A percentile compares a stretch with the other conserved stretches of the same genome.
phyloP scores from a whole-genome alignment of 2,888 invertebrate genomes.

The Malthinus flaveolus region DNA sequence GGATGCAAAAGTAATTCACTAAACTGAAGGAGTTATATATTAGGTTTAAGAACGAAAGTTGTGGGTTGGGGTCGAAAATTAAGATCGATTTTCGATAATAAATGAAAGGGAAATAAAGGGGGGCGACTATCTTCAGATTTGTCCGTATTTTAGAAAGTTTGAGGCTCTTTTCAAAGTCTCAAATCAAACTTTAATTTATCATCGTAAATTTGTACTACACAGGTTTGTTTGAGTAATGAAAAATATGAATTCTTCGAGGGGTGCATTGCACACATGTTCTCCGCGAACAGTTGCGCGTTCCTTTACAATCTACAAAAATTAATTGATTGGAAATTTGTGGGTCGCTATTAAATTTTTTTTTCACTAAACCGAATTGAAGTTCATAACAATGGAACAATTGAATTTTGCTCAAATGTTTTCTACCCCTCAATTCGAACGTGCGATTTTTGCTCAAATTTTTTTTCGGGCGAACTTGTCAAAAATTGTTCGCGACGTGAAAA shows the following conservation, averaged over 20 bases:
- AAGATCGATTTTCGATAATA: too few relatives aligned
- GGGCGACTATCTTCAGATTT: too few relatives aligned
- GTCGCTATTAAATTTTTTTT: conserved; percentile 16
- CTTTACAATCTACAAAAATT: conserved; percentile 8
- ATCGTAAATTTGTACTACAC: neutral
- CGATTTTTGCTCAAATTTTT: too few relatives aligned
- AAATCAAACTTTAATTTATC: too few relatives aligned
- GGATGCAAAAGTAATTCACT: neutral
- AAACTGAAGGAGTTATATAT: neutral
- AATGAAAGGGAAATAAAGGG: too few relatives aligned
- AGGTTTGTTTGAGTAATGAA: neutral
- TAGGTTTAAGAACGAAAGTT: too few relatives aligned
- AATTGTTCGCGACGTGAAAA: too few relatives aligned
- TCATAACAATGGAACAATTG: neutral
- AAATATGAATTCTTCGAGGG: neutral
- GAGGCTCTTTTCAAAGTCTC: neutral
- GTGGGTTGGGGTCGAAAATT: too few relatives aligned
- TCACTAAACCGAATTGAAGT: neutral
- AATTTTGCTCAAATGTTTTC: too few relatives aligned
- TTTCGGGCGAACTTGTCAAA: too few relatives aligned
- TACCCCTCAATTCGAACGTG: too few relatives aligned
- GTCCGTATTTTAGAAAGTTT: too few relatives aligned
- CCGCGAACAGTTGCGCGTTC: conserved; percentile 17
- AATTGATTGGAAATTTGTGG: conserved; percentile 23
- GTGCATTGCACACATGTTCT: conserved; percentile 15